Base-by-base conservation (phyloP, 2,888 invertebrate genomes). In the Aphodius sticticus region DNA sequence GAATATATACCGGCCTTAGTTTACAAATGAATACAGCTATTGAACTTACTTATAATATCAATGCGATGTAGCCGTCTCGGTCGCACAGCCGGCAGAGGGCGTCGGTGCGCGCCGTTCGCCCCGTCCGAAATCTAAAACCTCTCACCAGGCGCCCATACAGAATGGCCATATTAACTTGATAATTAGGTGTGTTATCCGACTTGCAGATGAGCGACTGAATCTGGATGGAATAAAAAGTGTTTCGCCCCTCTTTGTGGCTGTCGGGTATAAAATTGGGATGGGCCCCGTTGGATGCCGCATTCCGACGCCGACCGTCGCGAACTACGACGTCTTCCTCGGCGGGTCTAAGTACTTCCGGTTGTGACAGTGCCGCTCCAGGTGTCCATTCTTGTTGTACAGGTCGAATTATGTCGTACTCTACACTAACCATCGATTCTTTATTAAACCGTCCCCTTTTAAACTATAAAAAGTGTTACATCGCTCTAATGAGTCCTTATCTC, bases 121-220 rank as follows among this genome's bases (percentile, higher is more conserved):
- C 89, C 89, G 87, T 86, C 87, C 88, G 88, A 87, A 90, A 88
- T 89, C 88, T 88, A 89, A 79, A 89, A 88, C 90, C 90, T 90
- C 90, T 90, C 88, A 88, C 89, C 89, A 88, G 86, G 87, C 89
- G 89, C 88, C 91, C 91, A 92, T 92, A 92, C 92, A 92, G 93
- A 93, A 93, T 93, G 92, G 92, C 94, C 94, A 93, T 94, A 95
- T 94, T 94, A 94, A 95, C 95, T 95, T 95, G 95, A 94, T 95
- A 95, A 95, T 95, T 95, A 95, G 95, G 93, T 94, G 93, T 93
- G 94, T 94, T 94, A 94, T 95, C 94, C 93, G 95, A 95, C 94
- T 95, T 95, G 94, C 95, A 95, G 95, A 95, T 95, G 95, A 95
- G 94, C 91, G 90, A 90, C 91, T 88, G 91, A 92, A 35, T 75